These are phyloP conservation scores for Aphaenogaster floridana DNA, from an alignment of 1,140 invertebrate species.

Conservation along the genomic window DNA sequence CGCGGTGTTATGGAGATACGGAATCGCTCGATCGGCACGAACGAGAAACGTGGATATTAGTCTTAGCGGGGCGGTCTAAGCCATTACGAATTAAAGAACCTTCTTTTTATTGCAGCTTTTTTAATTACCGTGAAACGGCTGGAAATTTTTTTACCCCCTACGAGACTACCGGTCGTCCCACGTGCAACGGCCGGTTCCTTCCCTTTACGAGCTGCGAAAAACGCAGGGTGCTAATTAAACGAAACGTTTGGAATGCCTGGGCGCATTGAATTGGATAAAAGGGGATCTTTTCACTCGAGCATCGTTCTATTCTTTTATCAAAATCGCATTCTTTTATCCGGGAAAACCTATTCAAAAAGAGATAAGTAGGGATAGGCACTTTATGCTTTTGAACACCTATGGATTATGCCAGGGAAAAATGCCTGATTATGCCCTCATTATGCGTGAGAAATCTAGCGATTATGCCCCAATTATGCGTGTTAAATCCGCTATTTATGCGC, in stretches of 20 bases:
- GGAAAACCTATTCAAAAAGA: background rate
- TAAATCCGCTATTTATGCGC: no score
- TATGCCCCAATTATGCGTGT: no score
- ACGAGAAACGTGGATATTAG: slow-evolving; percentile 75
- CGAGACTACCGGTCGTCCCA: background rate
- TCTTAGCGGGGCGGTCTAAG: slow-evolving; percentile 5
- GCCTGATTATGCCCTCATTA: no score
- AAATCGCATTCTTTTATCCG: slow-evolving; percentile 48
- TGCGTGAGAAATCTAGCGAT: no score
- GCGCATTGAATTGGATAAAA: slow-evolving; percentile 62
- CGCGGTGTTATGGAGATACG: slow-evolving; percentile 45
- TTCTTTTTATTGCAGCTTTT: slow-evolving; percentile 77
- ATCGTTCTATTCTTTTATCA: slow-evolving; percentile 46
- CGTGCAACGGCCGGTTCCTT: slow-evolving; percentile 45
- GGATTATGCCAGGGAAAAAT: no score
- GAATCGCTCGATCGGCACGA: slow-evolving; percentile 1
- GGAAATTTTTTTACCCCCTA: slow-evolving; percentile 67
- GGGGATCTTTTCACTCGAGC: slow-evolving; percentile 30
- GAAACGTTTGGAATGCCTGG: slow-evolving; percentile 74
- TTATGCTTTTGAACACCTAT: no score
- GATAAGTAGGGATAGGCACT: background rate
- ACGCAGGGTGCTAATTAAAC: slow-evolving; percentile 78
- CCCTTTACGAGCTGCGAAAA: slow-evolving; percentile 76
- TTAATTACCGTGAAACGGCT: slow-evolving; percentile 78
- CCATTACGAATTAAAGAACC: slow-evolving; percentile 77